These are phyloP conservation scores for Drepanosiphum platanoidis DNA, from an alignment of 2,888 invertebrate genomes.

Conservation along the genomic window DNA sequence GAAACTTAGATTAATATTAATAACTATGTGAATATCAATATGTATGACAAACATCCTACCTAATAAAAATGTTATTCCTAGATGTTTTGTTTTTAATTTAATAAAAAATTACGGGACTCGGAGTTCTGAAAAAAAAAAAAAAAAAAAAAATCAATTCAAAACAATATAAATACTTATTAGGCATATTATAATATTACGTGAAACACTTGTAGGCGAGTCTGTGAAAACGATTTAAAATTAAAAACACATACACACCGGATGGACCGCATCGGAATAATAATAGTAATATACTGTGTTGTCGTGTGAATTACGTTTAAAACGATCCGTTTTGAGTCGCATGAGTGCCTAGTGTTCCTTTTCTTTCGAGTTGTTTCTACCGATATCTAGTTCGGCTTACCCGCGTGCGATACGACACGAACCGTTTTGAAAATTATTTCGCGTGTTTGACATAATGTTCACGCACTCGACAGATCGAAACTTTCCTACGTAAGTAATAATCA, in stretches of 20 bases:
- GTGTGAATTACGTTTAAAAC: not conserved
- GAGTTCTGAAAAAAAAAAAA: not conserved
- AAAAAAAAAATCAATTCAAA: not conserved
- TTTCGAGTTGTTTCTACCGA: not conserved
- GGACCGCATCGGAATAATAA: not conserved
- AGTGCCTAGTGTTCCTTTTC: constrained; percentile 27
- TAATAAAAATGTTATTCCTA: not conserved
- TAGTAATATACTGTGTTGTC: not conserved
- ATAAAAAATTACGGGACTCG: not conserved
- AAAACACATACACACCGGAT: not conserved
- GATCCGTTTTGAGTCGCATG: not conserved
- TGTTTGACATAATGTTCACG: not conserved
- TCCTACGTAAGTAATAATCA: not conserved
- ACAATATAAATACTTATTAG: not conserved
- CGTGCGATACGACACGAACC: not conserved
- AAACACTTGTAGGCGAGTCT: not conserved
- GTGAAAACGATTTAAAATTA: not conserved
- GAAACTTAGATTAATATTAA: not conserved
- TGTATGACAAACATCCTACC: not conserved
- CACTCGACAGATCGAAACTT: not conserved
- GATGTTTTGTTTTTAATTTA: not conserved
- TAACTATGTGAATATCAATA: not conserved
- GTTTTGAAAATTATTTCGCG: not conserved
- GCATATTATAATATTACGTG: no score
- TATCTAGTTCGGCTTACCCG: not conserved